Conservation (phyloP, 1,140 invertebrate species). For the Cardiocondyla obscurior region DNA sequence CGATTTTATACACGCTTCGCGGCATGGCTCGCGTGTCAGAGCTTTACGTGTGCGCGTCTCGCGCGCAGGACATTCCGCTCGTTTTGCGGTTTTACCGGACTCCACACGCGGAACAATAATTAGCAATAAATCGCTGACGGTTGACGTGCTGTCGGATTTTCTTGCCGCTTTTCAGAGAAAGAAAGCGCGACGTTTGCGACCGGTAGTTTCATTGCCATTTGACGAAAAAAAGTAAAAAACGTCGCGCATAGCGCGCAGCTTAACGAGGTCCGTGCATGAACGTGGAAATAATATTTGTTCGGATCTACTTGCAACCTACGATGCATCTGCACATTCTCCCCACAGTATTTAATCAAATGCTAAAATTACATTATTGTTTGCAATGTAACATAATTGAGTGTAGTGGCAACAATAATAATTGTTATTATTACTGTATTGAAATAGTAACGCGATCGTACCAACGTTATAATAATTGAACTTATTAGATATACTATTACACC, state of each 20-base stretch:
- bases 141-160: slow-evolving; percentile 31
- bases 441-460: neutral
- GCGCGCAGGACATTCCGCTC: slow-evolving; percentile 33
- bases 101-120: slow-evolving; percentile 60
- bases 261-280: slow-evolving; percentile 12
- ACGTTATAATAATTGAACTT: neutral
- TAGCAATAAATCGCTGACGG: slow-evolving; percentile 64
- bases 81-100: slow-evolving; percentile 31
- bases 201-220: slow-evolving; percentile 7
- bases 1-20: slow-evolving; percentile 55
- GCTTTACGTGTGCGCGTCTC: slow-evolving; percentile 29
- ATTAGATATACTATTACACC: neutral
- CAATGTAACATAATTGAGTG: slow-evolving; percentile 9
- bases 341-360: neutral
- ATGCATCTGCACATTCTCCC: neutral
- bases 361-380: slow-evolving; percentile 21
- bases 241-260: neutral
- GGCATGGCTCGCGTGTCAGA: slow-evolving; percentile 34
- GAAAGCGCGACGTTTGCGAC: slow-evolving; percentile 9
- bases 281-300: slow-evolving; percentile 19
- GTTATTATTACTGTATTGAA: slow-evolving; percentile 1
- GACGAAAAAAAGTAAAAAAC: slow-evolving; percentile 37
- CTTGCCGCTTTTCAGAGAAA: slow-evolving; percentile 39
- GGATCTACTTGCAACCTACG: neutral
- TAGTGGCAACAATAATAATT: neutral